These are phyloP conservation scores for Xenentodon cancila DNA, from an alignment of 2,797 vertebrate genomes.

Conservation along the genomic window DNA sequence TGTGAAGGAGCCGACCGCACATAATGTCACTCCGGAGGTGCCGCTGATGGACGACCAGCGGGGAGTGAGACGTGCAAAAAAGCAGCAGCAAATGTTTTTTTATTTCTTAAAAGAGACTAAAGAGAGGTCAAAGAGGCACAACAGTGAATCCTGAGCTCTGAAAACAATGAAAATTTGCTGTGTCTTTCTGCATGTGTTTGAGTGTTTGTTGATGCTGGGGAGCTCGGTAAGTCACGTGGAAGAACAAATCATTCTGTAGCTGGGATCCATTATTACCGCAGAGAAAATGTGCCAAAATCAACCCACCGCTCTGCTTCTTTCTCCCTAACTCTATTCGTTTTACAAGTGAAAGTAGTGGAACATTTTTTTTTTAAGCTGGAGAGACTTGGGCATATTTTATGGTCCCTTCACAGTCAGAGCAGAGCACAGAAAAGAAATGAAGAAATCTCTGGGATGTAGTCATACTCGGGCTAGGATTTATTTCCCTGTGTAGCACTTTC, in stretches of 20 bases:
- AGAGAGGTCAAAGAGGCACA: conserved; percentile 39
- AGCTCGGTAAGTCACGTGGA: conserved; percentile 74
- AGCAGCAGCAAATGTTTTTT: conserved; percentile 23
- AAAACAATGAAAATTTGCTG: conserved; percentile 59
- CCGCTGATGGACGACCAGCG: conserved; percentile 44
- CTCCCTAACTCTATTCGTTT: conserved; percentile 59
- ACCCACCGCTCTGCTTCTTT: conserved; percentile 58
- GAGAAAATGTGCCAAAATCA: conserved; percentile 72
- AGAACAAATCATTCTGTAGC: conserved; percentile 75
- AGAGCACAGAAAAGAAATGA: conserved; percentile 47
- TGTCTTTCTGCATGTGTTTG: conserved; percentile 53
- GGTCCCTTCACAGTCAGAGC: conserved; percentile 53
- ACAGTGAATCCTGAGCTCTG: conserved; percentile 35
- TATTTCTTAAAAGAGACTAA: conserved; percentile 8
- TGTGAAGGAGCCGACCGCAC: conserved; percentile 41
- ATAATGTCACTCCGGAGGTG: conserved; percentile 59
- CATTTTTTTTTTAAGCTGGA: conserved; percentile 55
- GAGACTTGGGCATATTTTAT: conserved; percentile 66
- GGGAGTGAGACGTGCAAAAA: conserved; percentile 46
- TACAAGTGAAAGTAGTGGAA: conserved; percentile 75
- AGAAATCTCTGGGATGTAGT: conserved; percentile 61
- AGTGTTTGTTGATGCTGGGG: conserved; percentile 70
- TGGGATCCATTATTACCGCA: conserved; percentile 78
- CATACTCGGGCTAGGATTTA: conserved; percentile 51
- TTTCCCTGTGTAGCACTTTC: conserved; percentile 37